phyloP scores from a whole-genome alignment of 35 echinoderm and acorn worm genomes.

The Ophioderma brevispina region DNA sequence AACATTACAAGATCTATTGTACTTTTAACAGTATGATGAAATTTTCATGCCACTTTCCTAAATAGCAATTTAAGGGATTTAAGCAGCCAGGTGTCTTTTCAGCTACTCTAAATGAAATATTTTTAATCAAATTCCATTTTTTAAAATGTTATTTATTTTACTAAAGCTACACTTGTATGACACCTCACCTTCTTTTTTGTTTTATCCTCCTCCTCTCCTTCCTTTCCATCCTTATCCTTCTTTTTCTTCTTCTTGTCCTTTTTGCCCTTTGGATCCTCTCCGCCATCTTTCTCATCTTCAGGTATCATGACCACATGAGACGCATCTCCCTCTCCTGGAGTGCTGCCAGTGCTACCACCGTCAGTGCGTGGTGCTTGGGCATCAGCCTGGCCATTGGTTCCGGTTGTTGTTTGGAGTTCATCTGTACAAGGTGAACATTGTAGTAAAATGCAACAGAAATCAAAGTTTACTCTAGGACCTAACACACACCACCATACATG shows the following conservation, averaged over 20 bases:
- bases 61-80: no score
- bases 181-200: constrained; percentile 57
- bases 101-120: no score
- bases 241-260: constrained; percentile 22
- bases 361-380: background rate
- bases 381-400: background rate
- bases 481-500: no score
- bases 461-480: no score
- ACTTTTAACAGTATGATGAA: no score
- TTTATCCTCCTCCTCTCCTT: constrained; percentile 26
- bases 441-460: no score
- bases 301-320: constrained; percentile 87
- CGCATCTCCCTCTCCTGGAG: constrained; percentile 65
- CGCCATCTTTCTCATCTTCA: constrained; percentile 47
- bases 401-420: background rate
- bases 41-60: no score
- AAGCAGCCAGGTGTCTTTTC: no score
- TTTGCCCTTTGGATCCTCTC: background rate
- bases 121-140: no score
- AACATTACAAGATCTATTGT: no score
- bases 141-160: no score
- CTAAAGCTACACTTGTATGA: no score
- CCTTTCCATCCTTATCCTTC: constrained; percentile 16
- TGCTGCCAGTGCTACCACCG: constrained; percentile 68
- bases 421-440: constrained; percentile 25